phyloP scores from a whole-genome alignment of 2,797 vertebrate species.

The Trachurus trachurus region DNA sequence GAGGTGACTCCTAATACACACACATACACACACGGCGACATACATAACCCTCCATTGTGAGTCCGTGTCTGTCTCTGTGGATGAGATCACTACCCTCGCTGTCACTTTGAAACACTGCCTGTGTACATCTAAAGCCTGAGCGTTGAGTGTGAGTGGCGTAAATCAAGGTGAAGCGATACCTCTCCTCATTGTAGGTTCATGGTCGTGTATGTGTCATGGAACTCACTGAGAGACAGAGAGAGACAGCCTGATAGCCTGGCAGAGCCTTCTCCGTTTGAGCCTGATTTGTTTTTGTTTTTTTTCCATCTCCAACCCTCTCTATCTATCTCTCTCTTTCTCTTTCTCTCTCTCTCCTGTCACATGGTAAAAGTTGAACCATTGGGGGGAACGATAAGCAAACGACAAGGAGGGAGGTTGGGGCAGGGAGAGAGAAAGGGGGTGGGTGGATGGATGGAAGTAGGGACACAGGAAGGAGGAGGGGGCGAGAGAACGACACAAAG shows the following conservation, averaged over 20 bases:
- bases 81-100: constrained; percentile 74
- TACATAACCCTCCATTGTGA: constrained; percentile 43
- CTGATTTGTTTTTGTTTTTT: constrained; percentile 78
- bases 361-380: constrained; percentile 77
- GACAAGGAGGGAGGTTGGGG: constrained; percentile 70
- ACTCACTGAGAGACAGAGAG: constrained; percentile 64
- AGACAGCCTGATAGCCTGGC: constrained; percentile 74
- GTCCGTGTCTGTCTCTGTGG: constrained; percentile 65
- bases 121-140: constrained; percentile 49
- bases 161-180: constrained; percentile 71
- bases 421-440: constrained; percentile 38
- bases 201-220: constrained; percentile 65
- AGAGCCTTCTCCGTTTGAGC: constrained; percentile 68
- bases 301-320: constrained; percentile 5
- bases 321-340: constrained; percentile 18
- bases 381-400: constrained; percentile 72
- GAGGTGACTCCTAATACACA: constrained; percentile 42
- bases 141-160: constrained; percentile 60
- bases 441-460: constrained; percentile 56
- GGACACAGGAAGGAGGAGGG: constrained; percentile 43
- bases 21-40: neutral
- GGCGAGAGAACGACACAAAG: constrained; percentile 75
- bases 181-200: constrained; percentile 74
- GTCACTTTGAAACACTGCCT: constrained; percentile 64
- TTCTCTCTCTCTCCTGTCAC: constrained; percentile 74